Conservation (phyloP, 2,888 invertebrate species). For the Tolmerus cingulatus region DNA sequence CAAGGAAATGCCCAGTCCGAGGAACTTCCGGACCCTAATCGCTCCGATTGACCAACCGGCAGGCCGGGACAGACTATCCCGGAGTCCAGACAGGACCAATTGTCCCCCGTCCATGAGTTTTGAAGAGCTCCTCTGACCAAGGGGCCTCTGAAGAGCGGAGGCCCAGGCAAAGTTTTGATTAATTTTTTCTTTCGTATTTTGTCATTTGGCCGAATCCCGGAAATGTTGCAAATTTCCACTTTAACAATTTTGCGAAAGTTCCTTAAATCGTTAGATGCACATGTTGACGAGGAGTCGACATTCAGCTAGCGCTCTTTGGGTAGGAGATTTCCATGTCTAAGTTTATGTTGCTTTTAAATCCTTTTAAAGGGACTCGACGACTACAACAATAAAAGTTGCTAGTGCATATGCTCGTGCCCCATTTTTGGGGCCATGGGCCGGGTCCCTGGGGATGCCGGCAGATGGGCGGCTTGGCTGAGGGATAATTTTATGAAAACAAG, state of each 20-base stretch:
- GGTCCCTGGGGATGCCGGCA: neutral
- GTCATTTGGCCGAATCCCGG: neutral
- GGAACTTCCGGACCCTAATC: neutral
- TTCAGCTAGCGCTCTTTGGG: no score
- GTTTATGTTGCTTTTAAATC: neutral
- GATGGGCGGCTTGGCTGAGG: neutral
- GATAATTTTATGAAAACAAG: neutral
- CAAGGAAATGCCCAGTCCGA: neutral
- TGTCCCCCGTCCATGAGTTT: neutral
- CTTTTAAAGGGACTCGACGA: neutral
- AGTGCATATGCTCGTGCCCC: neutral
- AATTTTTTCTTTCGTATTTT: neutral
- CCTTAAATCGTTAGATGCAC: neutral
- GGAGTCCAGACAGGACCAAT: neutral
- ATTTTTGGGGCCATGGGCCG: neutral
- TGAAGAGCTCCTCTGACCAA: neutral
- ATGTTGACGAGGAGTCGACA: neutral
- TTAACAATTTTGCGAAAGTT: slow-evolving; percentile 9
- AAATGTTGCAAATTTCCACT: slow-evolving; percentile 20
- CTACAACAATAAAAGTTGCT: neutral
- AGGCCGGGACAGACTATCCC: neutral
- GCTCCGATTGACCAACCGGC: neutral
- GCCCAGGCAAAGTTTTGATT: slow-evolving; percentile 9
- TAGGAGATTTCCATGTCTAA: neutral
- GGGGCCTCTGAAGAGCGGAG: neutral